Conservation (phyloP, 2,113 vertebrate species). For the Columba livia region DNA sequence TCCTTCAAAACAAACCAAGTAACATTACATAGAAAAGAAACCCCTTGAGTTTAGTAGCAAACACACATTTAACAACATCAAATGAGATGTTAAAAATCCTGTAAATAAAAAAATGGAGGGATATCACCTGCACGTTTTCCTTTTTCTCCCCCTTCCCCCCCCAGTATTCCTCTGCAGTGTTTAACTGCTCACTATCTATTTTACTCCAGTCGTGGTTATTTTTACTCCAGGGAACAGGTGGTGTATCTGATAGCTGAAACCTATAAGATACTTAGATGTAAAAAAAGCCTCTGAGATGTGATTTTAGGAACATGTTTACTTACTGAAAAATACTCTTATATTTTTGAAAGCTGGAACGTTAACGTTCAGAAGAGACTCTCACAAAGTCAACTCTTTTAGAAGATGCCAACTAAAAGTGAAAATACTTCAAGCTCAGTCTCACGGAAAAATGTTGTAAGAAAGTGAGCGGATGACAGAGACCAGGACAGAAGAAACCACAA, state of each 20-base stretch:
- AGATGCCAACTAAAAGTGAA: neutral
- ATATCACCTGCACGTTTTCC: neutral
- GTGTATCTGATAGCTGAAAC: neutral
- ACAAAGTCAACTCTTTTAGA: neutral
- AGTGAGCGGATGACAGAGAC: neutral
- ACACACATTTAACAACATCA: neutral
- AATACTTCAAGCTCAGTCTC: neutral
- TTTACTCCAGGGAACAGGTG: conserved; percentile 39
- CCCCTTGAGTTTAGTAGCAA: neutral
- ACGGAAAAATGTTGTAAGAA: neutral
- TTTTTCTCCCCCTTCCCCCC: neutral
- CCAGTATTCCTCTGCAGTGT: neutral
- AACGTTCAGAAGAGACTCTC: neutral
- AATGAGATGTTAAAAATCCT: neutral
- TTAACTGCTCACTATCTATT: neutral
- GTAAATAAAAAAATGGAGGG: neutral
- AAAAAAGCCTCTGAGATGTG: neutral
- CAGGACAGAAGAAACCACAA: neutral
- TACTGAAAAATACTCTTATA: neutral
- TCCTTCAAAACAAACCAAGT: neutral
- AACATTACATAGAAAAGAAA: neutral
- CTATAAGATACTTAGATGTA: neutral
- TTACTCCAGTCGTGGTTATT: neutral
- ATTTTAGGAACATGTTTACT: neutral
- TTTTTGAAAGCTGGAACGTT: neutral